These are phyloP conservation scores for Pygmarrhopalites habei DNA, from an alignment of 1,140 invertebrate species.

Conservation along the genomic window DNA sequence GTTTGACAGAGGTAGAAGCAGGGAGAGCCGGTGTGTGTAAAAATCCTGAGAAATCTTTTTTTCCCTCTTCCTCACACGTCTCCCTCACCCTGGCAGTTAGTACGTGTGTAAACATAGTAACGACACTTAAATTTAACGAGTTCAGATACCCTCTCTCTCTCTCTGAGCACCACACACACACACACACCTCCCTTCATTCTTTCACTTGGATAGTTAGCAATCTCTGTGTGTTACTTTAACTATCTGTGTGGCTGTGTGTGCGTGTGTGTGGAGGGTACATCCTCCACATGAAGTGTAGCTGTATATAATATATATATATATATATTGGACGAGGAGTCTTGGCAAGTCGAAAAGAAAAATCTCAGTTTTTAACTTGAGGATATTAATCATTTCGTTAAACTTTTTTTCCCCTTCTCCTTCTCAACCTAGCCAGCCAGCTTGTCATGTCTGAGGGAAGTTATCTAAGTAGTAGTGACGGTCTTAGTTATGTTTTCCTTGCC, in stretches of 20 bases:
- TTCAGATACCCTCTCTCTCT: conserved; percentile 16
- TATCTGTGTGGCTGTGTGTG: conserved; percentile 4
- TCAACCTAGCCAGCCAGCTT: background rate
- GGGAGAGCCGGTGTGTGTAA: background rate
- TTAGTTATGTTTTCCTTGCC: background rate
- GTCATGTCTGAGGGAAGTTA: conserved; percentile 5
- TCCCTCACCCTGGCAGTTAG: conserved; percentile 20
- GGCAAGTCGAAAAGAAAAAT: conserved; percentile 13
- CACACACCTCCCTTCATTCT: background rate
- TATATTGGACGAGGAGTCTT: background rate
- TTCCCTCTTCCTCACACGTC: no score
- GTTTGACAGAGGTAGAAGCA: background rate
- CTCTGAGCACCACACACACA: background rate
- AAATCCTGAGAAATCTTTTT: conserved; percentile 7
- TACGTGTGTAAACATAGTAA: conserved; percentile 37
- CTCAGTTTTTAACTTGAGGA: conserved; percentile 20
- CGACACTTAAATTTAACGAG: conserved; percentile 37
- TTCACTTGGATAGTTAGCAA: background rate
- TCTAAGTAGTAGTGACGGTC: conserved; percentile 4
- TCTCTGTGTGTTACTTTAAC: background rate
- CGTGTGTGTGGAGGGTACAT: background rate
- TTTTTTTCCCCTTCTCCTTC: conserved; percentile 1
- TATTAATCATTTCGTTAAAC: conserved; percentile 27
- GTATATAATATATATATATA: no score
- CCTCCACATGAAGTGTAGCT: no score